These are phyloP conservation scores for Pterois miles DNA, from an alignment of 2,797 vertebrate species.

Conservation along the genomic window DNA sequence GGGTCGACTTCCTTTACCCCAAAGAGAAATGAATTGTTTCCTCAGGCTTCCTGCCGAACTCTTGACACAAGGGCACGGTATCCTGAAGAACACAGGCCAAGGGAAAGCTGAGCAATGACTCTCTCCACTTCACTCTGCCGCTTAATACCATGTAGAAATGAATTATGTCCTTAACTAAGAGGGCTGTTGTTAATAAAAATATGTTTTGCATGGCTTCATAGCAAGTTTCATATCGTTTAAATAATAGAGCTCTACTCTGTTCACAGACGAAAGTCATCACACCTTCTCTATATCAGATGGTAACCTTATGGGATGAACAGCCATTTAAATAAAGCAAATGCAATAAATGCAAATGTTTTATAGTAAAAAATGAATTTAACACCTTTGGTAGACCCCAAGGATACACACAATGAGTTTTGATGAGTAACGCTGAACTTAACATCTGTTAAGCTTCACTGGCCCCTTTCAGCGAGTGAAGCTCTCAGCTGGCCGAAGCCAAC, in stretches of 20 bases:
- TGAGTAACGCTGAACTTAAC: not conserved
- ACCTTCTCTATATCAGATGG: not conserved
- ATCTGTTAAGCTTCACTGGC: not conserved
- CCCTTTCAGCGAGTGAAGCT: not conserved
- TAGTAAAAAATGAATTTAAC: not conserved
- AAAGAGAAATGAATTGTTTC: constrained; percentile 55
- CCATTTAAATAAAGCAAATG: not conserved
- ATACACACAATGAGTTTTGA: not conserved
- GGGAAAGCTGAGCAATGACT: not conserved
- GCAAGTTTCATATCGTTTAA: not conserved
- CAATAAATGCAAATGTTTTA: not conserved
- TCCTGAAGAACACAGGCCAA: constrained; percentile 4
- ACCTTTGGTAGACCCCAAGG: not conserved
- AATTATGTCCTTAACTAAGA: not conserved
- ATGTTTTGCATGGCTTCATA: not conserved
- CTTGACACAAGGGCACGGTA: not conserved
- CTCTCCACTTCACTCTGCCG: not conserved
- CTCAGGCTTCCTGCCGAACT: constrained; percentile 39
- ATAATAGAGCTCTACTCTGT: not conserved
- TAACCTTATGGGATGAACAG: not conserved
- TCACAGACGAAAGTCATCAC: not conserved
- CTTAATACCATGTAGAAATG: not conserved
- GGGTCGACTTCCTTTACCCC: constrained; percentile 25
- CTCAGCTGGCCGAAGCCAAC: not conserved
- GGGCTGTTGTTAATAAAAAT: not conserved